These are phyloP conservation scores for Sebastes minor DNA, from an alignment of 2,797 vertebrate species.

Conservation along the genomic window DNA sequence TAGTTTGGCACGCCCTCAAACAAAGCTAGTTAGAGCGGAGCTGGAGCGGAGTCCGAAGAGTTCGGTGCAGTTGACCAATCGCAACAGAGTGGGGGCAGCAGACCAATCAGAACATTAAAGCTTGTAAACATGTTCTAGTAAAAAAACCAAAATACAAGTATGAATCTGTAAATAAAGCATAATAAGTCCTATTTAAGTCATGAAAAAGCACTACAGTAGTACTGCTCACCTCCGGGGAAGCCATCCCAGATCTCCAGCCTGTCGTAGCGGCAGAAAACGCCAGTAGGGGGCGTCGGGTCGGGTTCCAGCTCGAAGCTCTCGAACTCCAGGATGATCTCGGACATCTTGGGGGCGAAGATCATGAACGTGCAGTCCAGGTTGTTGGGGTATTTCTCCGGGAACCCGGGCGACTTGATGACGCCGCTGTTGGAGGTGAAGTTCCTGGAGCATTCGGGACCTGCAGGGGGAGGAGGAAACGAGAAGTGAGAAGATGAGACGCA, in stretches of 20 bases:
- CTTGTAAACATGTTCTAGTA: no score
- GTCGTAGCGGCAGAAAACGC: constrained; percentile 94
- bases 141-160: no score
- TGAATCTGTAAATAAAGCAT: no score
- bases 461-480: background rate
- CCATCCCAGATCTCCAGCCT: constrained; percentile 98
- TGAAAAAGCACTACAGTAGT: background rate
- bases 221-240: constrained; percentile 91
- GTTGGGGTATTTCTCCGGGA: constrained; percentile 98
- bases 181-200: no score
- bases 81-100: no score
- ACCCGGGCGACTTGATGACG: constrained; percentile 95
- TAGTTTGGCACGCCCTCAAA: no score
- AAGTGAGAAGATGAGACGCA: constrained; percentile 10
- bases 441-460: constrained; percentile 96
- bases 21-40: no score
- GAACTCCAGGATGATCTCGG: constrained; percentile 96
- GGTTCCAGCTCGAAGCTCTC: constrained; percentile 97
- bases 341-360: constrained; percentile 97
- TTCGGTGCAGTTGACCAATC: no score
- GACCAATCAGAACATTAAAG: no score
- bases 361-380: constrained; percentile 98
- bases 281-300: constrained; percentile 89
- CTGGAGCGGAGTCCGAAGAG: no score
- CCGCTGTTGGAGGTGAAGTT: constrained; percentile 93